phyloP scores from a whole-genome alignment of 2,113 vertebrate genomes.

The Corythaixoides concolor region DNA sequence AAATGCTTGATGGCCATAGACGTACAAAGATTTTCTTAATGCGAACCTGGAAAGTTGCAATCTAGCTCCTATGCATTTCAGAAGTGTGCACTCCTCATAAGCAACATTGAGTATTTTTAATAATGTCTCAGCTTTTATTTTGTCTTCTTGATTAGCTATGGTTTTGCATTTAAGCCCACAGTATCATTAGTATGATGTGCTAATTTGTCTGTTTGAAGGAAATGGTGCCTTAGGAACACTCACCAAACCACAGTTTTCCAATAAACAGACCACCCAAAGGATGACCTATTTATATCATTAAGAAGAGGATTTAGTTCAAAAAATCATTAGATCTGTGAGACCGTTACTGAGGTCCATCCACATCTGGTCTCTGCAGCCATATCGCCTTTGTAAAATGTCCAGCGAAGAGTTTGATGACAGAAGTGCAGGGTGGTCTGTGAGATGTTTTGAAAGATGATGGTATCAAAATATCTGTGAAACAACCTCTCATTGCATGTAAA shows the following conservation, averaged over 20 bases:
- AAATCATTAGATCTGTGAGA: not conserved
- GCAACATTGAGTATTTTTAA: not conserved
- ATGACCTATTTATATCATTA: not conserved
- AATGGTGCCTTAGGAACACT: not conserved
- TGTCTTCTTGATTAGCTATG: not conserved
- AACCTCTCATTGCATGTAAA: not conserved
- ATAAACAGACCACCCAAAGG: not conserved
- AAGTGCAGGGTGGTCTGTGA: not conserved
- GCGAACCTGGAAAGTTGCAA: not conserved
- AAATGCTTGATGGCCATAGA: not conserved
- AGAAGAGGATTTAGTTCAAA: not conserved
- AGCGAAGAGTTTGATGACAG: not conserved
- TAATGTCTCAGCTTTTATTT: not conserved
- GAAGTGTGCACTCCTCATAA: not conserved
- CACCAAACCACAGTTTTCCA: not conserved
- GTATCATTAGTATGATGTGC: not conserved
- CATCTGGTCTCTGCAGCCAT: not conserved
- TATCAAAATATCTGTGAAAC: not conserved
- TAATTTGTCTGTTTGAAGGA: not conserved
- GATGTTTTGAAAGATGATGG: not conserved
- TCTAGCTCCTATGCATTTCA: not conserved
- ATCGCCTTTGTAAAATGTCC: not conserved
- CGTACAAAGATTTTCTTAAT: not conserved
- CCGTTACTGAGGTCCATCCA: accelerated
- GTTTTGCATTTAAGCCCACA: not conserved